A percentile compares a stretch with the other conserved stretches of the same genome.
Evolutionary conservation across 2,113 vertebrate genomes (phyloP).

Genomic region (Nanorana parkeri): DNA sequence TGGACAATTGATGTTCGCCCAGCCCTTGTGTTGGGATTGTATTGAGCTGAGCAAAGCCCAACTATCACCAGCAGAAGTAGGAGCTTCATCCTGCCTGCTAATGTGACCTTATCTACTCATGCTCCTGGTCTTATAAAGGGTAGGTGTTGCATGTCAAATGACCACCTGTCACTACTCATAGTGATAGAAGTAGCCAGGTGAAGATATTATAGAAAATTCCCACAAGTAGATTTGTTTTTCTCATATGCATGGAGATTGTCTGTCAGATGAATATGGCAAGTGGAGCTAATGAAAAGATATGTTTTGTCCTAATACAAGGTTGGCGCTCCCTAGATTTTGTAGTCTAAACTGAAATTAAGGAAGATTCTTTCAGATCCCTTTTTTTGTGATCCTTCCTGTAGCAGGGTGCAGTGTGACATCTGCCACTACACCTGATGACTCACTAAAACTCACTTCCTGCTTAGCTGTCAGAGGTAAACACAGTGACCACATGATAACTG

Average conservation of each 20-base stretch:
- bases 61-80: conserved; percentile 72
- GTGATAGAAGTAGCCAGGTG: conserved; percentile 32
- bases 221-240: not conserved
- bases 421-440: too few species aligned
- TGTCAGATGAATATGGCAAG: not conserved
- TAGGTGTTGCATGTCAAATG: conserved; percentile 50
- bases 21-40: conserved; percentile 69
- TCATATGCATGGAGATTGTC: not conserved
- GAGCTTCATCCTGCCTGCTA: conserved; percentile 75
- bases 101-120: conserved; percentile 17
- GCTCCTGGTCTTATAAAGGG: conserved; percentile 53
- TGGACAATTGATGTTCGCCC: conserved; percentile 85
- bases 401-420: too few species aligned
- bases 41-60: conserved; percentile 77
- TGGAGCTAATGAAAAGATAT: too few species aligned
- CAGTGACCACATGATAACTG: too few species aligned
- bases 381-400: too few species aligned
- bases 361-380: too few species aligned
- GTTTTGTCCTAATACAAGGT: too few species aligned
- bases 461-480: too few species aligned
- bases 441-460: too few species aligned
- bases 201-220: conserved; percentile 20
- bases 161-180: conserved; percentile 43
- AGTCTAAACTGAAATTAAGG: too few species aligned
- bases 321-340: too few species aligned